A percentile compares a stretch with the other conserved stretches of the same genome.
Conservation (phyloP, 2,113 vertebrate species). For the Conger conger region DNA sequence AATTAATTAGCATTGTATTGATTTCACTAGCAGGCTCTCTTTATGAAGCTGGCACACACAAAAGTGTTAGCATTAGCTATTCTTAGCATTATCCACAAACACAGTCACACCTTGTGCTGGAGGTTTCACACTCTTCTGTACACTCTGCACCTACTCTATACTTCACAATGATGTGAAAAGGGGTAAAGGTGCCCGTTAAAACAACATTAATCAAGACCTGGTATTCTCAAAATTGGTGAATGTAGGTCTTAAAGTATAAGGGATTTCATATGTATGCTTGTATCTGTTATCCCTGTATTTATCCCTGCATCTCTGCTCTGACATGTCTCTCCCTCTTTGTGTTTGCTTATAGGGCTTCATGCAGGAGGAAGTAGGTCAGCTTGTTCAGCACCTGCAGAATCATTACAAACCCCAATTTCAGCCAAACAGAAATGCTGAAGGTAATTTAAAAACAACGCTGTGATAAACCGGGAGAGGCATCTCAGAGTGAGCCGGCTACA, state of each 20-base stretch:
- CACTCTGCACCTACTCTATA: too few relatives aligned
- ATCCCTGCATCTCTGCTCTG: too few relatives aligned
- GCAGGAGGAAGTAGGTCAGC: background rate
- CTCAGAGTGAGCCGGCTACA: background rate
- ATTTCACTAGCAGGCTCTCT: background rate
- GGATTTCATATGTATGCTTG: background rate
- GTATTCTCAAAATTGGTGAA: background rate
- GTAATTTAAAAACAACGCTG: background rate
- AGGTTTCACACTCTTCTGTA: too few relatives aligned
- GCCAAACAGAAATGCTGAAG: background rate
- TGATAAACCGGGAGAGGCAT: background rate
- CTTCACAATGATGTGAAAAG: too few relatives aligned
- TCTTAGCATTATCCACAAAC: background rate
- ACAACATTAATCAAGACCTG: background rate
- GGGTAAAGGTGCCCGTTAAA: background rate
- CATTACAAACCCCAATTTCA: background rate
- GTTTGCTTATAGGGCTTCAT: background rate
- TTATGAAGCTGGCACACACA: background rate
- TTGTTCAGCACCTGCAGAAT: background rate
- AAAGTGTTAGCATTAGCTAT: background rate
- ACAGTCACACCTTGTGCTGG: too few relatives aligned
- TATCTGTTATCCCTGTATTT: background rate
- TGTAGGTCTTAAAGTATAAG: constrained; percentile 24
- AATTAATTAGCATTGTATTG: background rate
- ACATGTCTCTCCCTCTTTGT: background rate